Base-by-base conservation (phyloP, 2,888 invertebrate genomes). In the Pandemis heparana region DNA sequence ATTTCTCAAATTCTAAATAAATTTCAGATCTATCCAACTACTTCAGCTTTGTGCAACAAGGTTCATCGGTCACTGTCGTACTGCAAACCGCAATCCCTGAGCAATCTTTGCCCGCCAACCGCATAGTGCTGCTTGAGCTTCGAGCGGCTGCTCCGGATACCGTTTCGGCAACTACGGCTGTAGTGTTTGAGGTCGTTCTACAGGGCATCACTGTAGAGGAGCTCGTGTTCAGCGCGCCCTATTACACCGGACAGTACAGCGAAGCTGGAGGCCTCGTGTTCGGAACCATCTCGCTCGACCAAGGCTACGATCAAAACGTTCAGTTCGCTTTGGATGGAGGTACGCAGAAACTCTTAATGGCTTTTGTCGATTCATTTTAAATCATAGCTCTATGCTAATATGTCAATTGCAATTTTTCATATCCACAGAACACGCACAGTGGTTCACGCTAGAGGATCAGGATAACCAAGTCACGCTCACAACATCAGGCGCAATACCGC, bases 241-340 rank as follows among this genome's bases (percentile, higher is more conserved):
- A 78, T 75, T 85, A 85, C 70, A 80, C 79, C 9, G 84, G 83
- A n/a, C 74, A 77, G 8, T 83, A 79, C 67, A 75, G 77, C 10
- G 74, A 74, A 14, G 43, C 48, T 6, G 72, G 5, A n/a, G 81
- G 80, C 4, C 77, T 84, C 5, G 48, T 60, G 1, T 76, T 83
- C 41, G 70, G 72, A 1, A 75, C 76, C 0, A 80, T 85, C 32
- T 74, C 77, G 0, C 65, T 85, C 5, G 41, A 73, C 1, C 61
- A 79, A 48, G 84, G 83, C 10, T 82, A 81, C 48, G 79, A 82
- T n/a, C 72, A 75, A 14, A 76, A 65, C 14, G 84, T 86, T 3
- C 70, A 61, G 10, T 85, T 85, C 61, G 46, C 14, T 43, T 77
- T 86, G 0, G 80, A 80, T 65, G 86, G 85, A 79, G 84, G 85